Evolutionary conservation across 2,113 vertebrate genomes (phyloP), one percentile per base, ranked within the genome.

Genomic region (Solea solea): DNA sequence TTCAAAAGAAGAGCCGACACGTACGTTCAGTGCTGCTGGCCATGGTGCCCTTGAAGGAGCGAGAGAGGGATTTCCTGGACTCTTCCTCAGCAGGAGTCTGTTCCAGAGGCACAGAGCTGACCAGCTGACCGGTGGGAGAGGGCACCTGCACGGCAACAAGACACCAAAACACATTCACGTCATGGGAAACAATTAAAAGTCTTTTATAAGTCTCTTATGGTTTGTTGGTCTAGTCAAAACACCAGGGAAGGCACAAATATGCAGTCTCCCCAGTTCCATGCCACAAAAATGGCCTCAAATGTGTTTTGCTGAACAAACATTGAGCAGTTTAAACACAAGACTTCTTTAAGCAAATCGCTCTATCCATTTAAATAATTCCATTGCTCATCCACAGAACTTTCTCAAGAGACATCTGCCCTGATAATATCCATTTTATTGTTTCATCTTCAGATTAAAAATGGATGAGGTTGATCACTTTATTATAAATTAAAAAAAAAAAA

Each of bases 11-110:
- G 15, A 8, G 6, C 3, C 7, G 46, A 69, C 56, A 52, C 84
- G 89, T 91, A 98, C 97, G 96, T 80, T 97, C 96, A 78, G 94
- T 95, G 82, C 95, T 97, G 90, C 96, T 97, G 56, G 96, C 95
- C 87, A 95, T 92, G 0, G 93, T 95, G 67, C 95, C 95, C 71
- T 95, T 93, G 55, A 95, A 93, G n/a, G 95, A 97, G 7, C 91
- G 93, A 3, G 93, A 94, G 0, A 64, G 88, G 0, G 96, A 97
- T 67, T 96, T 96, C 83, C 89, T 95, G 45, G 95, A 98, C 0
- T 96, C 95, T 60, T 97, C 97, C 85, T 98, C 96, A 15, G 94
- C 91, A 16, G 95, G 94, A 0, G 95, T 97, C 68, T 83, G 87
- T 25, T 97, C 96, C 49, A 94, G 90, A 75, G 93, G 88, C 86